phyloP scores from a whole-genome alignment of 2,797 vertebrate genomes.

The Microctenopoma stevenorrisi region DNA sequence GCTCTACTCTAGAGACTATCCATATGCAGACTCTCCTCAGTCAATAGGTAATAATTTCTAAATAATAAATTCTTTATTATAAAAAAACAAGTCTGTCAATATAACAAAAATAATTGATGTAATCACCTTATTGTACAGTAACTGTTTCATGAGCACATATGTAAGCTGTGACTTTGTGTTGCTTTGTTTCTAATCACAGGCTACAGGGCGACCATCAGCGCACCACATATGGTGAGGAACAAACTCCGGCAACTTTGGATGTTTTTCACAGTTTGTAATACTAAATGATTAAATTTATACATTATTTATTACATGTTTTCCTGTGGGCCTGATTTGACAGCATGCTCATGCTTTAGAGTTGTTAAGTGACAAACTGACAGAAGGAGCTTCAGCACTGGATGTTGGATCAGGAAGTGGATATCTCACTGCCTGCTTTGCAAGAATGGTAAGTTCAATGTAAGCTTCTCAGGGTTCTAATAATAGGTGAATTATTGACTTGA shows the following conservation, averaged over 20 bases:
- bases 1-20: constrained; percentile 86
- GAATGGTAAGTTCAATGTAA: constrained; percentile 84
- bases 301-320: background rate
- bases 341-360: constrained; percentile 92
- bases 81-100: background rate
- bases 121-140: background rate
- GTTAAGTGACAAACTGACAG: constrained; percentile 88
- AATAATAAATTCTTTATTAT: background rate
- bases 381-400: constrained; percentile 89
- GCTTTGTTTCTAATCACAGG: constrained; percentile 78
- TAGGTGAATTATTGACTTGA: background rate
- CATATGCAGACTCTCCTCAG: constrained; percentile 92
- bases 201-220: constrained; percentile 94
- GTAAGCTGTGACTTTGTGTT: background rate
- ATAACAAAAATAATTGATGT: background rate
- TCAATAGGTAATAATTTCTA: constrained; percentile 85
- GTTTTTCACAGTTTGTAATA: background rate
- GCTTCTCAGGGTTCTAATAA: background rate
- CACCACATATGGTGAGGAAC: constrained; percentile 92
- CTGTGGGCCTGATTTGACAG: constrained; percentile 66
- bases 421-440: constrained; percentile 91
- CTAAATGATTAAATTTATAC: background rate
- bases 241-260: background rate
- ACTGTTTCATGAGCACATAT: constrained; percentile 9
- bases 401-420: constrained; percentile 94